A percentile compares a stretch with the other conserved stretches of the same genome.
These are phyloP conservation scores for Ptilodon capucinus DNA, from an alignment of 2,888 invertebrate genomes.

Conservation along the genomic window DNA sequence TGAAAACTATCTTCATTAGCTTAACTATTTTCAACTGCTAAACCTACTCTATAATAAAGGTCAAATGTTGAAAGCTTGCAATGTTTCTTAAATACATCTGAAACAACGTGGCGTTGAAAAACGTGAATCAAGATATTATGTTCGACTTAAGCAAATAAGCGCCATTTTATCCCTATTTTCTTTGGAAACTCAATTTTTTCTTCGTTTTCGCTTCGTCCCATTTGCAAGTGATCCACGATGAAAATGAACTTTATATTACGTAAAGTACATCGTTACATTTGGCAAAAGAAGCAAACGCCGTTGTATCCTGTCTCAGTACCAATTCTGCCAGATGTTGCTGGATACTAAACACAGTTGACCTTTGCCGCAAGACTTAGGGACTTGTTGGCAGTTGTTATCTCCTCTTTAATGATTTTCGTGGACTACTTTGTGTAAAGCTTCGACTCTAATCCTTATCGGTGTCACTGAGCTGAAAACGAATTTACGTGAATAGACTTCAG, in stretches of 20 bases:
- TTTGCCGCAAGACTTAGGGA: constrained; percentile 2
- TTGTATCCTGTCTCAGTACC: background rate
- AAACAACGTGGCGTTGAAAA: background rate
- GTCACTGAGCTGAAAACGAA: background rate
- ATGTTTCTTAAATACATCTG: no score
- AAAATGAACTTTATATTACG: constrained; percentile 7
- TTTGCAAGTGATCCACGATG: constrained; percentile 1
- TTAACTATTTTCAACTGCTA: no score
- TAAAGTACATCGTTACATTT: constrained; percentile 1
- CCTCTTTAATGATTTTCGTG: constrained; percentile 14
- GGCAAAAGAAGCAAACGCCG: background rate
- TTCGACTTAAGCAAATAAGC: constrained; percentile 8
- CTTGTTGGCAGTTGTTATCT: constrained; percentile 7
- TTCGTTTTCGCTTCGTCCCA: constrained; percentile 3
- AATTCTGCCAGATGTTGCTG: constrained; percentile 5
- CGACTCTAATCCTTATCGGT: background rate
- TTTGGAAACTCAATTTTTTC: constrained; percentile 1
- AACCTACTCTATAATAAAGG: no score
- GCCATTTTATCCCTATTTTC: constrained; percentile 6
- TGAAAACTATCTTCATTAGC: no score
- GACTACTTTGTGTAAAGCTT: background rate
- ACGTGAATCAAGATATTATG: background rate
- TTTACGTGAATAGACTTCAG: background rate
- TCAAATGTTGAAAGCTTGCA: no score
- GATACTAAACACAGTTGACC: constrained; percentile 6